Conservation (phyloP, 2,113 vertebrate species). For the Lagenorhynchus albirostris region DNA sequence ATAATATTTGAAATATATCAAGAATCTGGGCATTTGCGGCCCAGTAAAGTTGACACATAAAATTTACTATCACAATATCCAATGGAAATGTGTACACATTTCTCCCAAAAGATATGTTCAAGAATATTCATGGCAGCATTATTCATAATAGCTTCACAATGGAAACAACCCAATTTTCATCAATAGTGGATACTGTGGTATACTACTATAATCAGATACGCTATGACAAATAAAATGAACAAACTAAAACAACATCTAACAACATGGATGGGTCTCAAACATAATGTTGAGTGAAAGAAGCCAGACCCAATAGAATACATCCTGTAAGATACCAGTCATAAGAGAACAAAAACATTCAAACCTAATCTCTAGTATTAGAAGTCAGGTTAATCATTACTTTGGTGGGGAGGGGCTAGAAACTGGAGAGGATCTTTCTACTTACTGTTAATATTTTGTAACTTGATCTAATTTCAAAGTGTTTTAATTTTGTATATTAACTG, state of each 20-base stretch:
- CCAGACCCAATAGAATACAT: not conserved
- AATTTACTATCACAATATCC: not conserved
- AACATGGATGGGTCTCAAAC: not conserved
- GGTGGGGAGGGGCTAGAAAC: not conserved
- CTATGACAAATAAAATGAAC: not conserved
- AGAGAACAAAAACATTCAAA: not conserved
- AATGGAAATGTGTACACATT: not conserved
- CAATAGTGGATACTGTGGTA: not conserved
- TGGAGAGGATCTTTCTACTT: not conserved
- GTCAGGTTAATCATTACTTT: not conserved
- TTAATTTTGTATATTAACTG: not conserved
- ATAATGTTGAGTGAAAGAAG: not conserved
- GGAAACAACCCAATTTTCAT: not conserved
- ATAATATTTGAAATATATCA: not conserved
- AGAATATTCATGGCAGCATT: not conserved
- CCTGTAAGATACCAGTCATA: not conserved
- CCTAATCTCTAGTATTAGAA: not conserved
- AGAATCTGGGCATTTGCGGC: not conserved
- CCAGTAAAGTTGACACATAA: not conserved
- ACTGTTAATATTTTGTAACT: not conserved
- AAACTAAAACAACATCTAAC: not conserved
- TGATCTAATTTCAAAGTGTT: not conserved
- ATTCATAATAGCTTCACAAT: not conserved
- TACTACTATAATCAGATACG: not conserved
- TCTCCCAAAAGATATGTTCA: not conserved